These are phyloP conservation scores for Amphiduros pacificus DNA, from an alignment of 2,888 invertebrate genomes.

Conservation along the genomic window DNA sequence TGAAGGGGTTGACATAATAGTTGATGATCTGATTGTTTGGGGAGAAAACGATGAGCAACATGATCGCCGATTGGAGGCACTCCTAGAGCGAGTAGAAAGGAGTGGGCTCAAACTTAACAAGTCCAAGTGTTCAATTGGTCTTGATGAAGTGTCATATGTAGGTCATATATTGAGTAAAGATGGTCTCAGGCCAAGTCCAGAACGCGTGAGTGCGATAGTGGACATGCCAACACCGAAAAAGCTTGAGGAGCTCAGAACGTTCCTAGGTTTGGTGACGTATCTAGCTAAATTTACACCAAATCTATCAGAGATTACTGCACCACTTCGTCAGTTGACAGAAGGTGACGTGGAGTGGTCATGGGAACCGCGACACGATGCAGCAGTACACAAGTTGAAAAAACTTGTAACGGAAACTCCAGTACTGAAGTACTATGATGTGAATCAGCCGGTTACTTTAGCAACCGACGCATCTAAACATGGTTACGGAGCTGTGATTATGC, in stretches of 20 bases:
- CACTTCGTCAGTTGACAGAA: neutral
- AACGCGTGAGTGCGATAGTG: neutral
- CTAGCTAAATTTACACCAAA: neutral
- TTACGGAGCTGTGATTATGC: slow-evolving; percentile 16
- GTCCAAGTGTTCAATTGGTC: neutral
- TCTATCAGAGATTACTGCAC: neutral
- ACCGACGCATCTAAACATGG: slow-evolving; percentile 3
- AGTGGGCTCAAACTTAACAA: neutral
- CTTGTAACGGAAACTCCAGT: slow-evolving; percentile 9
- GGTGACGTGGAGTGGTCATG: neutral
- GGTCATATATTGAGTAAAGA: neutral
- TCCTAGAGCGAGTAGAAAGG: neutral
- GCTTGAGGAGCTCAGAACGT: neutral
- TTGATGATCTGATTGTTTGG: neutral
- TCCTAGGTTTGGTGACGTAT: neutral
- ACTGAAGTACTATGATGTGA: slow-evolving; percentile 13
- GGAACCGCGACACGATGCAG: neutral
- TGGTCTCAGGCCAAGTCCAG: neutral
- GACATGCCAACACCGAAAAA: neutral
- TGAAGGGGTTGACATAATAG: neutral
- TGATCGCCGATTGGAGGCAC: neutral
- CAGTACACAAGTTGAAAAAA: neutral
- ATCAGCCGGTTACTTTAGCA: slow-evolving; percentile 3
- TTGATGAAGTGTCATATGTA: neutral
- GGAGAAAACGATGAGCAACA: neutral